A percentile compares a stretch with the other conserved stretches of the same genome.
These are phyloP conservation scores for Drosophila mojavensis DNA, from an alignment of 1,140 invertebrate species.

Conservation along the genomic window DNA sequence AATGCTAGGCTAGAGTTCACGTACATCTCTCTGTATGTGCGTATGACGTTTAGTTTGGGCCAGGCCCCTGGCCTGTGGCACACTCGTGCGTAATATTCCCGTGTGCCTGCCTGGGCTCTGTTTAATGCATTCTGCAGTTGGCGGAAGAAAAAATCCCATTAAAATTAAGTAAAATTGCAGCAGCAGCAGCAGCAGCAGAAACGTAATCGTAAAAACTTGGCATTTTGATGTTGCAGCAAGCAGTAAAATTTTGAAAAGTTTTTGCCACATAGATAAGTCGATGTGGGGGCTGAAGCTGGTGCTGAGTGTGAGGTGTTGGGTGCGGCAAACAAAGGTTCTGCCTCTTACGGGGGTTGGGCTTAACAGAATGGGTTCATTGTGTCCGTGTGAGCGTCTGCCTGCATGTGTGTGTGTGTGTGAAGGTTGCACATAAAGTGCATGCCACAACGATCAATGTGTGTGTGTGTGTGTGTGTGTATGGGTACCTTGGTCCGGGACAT, in stretches of 20 bases:
- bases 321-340: slow-evolving; percentile 50
- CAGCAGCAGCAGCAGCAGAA: slow-evolving; percentile 49
- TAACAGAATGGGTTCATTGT: slow-evolving; percentile 37
- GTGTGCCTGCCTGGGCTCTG: slow-evolving; percentile 62
- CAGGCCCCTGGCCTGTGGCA: slow-evolving; percentile 11
- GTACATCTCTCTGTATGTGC: slow-evolving; percentile 1
- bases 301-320: not conserved
- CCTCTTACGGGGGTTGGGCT: slow-evolving; percentile 39
- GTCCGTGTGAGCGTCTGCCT: slow-evolving; percentile 25
- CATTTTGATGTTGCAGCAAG: slow-evolving; percentile 81
- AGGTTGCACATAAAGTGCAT: slow-evolving; percentile 19
- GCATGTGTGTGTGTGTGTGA: slow-evolving; percentile 21
- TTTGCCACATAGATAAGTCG: slow-evolving; percentile 78
- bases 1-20: slow-evolving; percentile 7
- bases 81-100: slow-evolving; percentile 68
- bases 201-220: slow-evolving; percentile 81
- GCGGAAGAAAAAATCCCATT: slow-evolving; percentile 82
- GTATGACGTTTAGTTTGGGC: slow-evolving; percentile 2
- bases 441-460: not conserved
- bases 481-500: slow-evolving; percentile 48
- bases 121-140: slow-evolving; percentile 82
- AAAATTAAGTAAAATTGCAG: slow-evolving; percentile 84
- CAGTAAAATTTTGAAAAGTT: slow-evolving; percentile 81
- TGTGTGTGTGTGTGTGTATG: slow-evolving; percentile 45
- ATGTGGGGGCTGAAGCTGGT: slow-evolving; percentile 22